phyloP scores from a whole-genome alignment of 2,113 vertebrate genomes.

The Eidolon helvum region DNA sequence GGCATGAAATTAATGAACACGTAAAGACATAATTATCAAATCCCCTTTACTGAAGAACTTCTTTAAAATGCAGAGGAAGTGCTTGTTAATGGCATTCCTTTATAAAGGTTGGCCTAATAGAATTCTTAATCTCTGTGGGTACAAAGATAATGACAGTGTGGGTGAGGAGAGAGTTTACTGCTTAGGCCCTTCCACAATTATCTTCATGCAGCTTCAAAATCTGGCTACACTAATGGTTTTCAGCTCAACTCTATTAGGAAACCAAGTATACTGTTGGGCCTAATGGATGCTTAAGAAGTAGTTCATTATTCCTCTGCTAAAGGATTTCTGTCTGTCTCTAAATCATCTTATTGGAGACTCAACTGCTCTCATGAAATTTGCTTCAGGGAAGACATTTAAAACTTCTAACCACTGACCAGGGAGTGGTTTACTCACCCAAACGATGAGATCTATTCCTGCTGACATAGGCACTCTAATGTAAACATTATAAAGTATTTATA shows the following conservation, averaged over 20 bases:
- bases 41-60: background rate
- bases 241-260: background rate
- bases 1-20: background rate
- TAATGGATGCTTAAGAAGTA: conserved; percentile 40
- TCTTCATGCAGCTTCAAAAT: background rate
- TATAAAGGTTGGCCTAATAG: background rate
- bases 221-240: background rate
- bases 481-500: conserved; percentile 75
- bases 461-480: conserved; percentile 60
- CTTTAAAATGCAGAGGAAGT: background rate
- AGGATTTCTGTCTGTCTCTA: conserved; percentile 41
- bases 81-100: background rate
- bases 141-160: background rate
- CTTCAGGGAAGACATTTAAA: conserved; percentile 49
- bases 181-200: background rate
- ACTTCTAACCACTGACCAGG: conserved; percentile 56
- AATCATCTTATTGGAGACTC: conserved; percentile 59
- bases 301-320: conserved; percentile 51
- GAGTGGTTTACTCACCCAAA: conserved; percentile 58
- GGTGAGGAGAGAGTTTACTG: background rate
- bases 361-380: conserved; percentile 51
- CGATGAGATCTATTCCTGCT: conserved; percentile 48
- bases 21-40: background rate
- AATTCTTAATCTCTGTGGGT: background rate
- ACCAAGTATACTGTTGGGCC: background rate